These are phyloP conservation scores for Otolemur garnettii DNA, from an alignment of 2,113 vertebrate species.

Conservation along the genomic window DNA sequence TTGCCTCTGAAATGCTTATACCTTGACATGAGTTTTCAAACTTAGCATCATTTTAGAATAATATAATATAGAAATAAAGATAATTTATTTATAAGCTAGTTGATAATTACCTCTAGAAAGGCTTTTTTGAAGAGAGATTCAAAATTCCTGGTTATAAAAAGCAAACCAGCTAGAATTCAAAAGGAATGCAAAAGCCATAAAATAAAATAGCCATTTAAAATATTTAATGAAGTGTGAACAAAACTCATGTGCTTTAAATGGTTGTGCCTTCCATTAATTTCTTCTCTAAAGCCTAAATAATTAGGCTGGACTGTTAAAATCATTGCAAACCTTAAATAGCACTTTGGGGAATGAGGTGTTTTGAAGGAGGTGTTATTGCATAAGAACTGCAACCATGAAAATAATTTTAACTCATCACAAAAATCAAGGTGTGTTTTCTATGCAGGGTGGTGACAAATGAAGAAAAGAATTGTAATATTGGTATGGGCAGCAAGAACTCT, in stretches of 20 bases:
- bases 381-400: conserved; percentile 68
- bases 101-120: neutral
- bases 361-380: conserved; percentile 62
- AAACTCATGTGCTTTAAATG: conserved; percentile 70
- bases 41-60: conserved; percentile 50
- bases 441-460: neutral
- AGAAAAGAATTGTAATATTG: neutral
- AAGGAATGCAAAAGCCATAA: conserved; percentile 68
- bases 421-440: conserved; percentile 48
- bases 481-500: neutral
- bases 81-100: conserved; percentile 36
- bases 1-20: conserved; percentile 53
- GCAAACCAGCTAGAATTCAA: conserved; percentile 60
- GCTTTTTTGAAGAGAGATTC: conserved; percentile 59
- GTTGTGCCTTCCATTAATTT: conserved; percentile 64
- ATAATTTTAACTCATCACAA: conserved; percentile 73
- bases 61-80: conserved; percentile 25
- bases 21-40: conserved; percentile 43
- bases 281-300: conserved; percentile 54
- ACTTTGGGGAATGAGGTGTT: conserved; percentile 68
- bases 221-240: conserved; percentile 79
- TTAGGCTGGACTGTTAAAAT: conserved; percentile 57
- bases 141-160: conserved; percentile 76
- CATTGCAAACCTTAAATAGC: conserved; percentile 68
- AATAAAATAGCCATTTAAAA: conserved; percentile 79